phyloP scores from a whole-genome alignment of 2,888 invertebrate genomes.

The Timema podura region DNA sequence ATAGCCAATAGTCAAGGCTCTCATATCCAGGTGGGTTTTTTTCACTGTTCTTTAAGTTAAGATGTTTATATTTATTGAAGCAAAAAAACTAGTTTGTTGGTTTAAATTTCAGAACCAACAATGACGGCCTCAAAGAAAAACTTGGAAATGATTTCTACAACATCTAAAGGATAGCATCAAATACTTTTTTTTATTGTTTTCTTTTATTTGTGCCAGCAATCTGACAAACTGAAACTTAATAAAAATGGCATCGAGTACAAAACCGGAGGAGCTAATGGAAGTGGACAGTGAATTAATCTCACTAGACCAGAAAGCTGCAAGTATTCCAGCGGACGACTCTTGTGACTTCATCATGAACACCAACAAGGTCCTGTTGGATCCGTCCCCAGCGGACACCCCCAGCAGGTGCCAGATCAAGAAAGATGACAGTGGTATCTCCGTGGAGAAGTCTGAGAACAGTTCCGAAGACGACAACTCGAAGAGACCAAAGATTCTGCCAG shows the following conservation, averaged over 20 bases:
- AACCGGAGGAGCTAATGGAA: constrained; percentile 18
- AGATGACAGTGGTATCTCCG: constrained; percentile 32
- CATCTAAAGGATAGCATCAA: not conserved
- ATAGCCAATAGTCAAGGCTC: no score
- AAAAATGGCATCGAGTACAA: constrained; percentile 19
- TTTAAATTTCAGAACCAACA: no score
- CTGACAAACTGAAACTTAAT: not conserved
- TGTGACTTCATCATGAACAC: no score
- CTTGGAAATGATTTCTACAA: constrained; percentile 4
- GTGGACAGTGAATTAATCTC: constrained; percentile 18
- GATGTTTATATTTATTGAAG: no score
- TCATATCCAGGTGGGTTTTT: no score
- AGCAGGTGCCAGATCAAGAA: constrained; percentile 25
- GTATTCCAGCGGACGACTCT: not conserved
- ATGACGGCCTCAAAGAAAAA: no score
- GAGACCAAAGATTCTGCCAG: constrained; percentile 23
- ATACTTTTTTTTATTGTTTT: no score
- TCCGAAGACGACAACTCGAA: constrained; percentile 27
- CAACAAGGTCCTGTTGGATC: no score
- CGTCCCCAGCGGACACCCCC: no score
- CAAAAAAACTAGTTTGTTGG: no score
- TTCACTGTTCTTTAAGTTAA: no score
- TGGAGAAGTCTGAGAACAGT: constrained; percentile 34
- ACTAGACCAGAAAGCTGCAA: constrained; percentile 12
- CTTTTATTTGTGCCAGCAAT: not conserved